Conservation (phyloP, 2,888 invertebrate genomes). For the Mylabris sibirica region DNA sequence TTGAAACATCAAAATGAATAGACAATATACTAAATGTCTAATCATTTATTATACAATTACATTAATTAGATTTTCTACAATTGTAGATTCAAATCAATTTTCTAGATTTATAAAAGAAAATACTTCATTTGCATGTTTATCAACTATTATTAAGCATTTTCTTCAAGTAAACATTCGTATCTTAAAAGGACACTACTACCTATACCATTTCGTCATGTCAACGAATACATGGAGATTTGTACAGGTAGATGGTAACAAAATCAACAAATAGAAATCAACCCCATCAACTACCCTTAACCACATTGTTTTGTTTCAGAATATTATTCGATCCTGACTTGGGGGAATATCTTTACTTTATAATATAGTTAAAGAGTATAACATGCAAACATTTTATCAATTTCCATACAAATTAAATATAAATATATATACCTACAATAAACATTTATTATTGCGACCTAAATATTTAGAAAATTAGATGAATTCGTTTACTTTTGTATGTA, state of each 20-base stretch:
- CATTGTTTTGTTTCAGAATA: not conserved
- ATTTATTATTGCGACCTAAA: not conserved
- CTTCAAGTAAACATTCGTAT: not conserved
- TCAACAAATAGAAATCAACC: not conserved
- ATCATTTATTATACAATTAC: not conserved
- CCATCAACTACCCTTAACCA: not conserved
- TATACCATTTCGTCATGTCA: not conserved
- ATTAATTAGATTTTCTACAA: conserved; percentile 4
- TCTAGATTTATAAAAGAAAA: not conserved
- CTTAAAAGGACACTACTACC: not conserved
- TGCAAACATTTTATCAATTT: not conserved
- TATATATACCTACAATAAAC: not conserved
- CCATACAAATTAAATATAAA: not conserved
- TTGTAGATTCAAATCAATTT: not conserved
- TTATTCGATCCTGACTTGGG: not conserved
- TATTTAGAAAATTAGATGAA: not conserved
- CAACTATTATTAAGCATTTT: not conserved
- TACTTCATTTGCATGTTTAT: not conserved
- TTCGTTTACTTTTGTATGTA: too few species aligned
- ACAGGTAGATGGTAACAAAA: not conserved
- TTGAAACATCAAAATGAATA: not conserved
- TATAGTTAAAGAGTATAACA: not conserved
- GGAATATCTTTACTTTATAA: not conserved
- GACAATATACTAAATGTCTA: not conserved
- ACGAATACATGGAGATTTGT: not conserved